Evolutionary conservation across 2,888 invertebrate genomes (phyloP).

Genomic region (Heliconius ethilla): DNA sequence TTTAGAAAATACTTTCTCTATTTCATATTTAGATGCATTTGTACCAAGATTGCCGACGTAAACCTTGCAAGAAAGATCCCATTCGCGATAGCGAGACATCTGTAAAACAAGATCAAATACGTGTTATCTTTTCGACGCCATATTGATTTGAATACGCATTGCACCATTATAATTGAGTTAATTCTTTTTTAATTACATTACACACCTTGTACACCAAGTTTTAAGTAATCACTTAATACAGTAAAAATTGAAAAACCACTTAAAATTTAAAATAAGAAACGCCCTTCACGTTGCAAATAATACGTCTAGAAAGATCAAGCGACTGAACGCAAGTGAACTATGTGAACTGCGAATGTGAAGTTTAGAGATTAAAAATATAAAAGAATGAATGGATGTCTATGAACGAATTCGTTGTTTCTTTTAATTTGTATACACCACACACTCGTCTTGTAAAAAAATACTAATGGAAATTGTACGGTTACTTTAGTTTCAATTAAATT

Average conservation of each 20-base stretch:
- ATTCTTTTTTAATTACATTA: not conserved
- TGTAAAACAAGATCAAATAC: constrained; percentile 51
- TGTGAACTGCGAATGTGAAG: not conserved
- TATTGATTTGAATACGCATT: constrained; percentile 38
- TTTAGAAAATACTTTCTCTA: constrained; percentile 92
- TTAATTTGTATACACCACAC: not conserved
- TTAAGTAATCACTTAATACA: not conserved
- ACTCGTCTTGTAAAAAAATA: not conserved
- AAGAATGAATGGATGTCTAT: not conserved
- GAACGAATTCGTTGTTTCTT: not conserved
- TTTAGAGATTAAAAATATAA: not conserved
- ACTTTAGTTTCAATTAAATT: not conserved
- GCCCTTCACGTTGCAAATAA: not conserved
- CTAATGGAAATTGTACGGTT: too few relatives aligned
- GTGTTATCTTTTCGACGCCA: constrained; percentile 43
- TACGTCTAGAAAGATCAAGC: constrained; percentile 14
- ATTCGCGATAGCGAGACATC: constrained; percentile 89
- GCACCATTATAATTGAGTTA: not conserved
- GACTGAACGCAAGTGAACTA: constrained; percentile 15
- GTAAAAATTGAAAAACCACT: constrained; percentile 6
- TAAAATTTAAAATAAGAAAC: not conserved
- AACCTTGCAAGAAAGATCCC: constrained; percentile 94
- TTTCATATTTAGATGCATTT: constrained; percentile 94
- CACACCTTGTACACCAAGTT: constrained; percentile 14
- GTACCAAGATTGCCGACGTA: constrained; percentile 96